Evolutionary conservation across 2,113 vertebrate genomes (phyloP), one percentile per base, ranked within the genome.

Genomic region (Jaculus jaculus): DNA sequence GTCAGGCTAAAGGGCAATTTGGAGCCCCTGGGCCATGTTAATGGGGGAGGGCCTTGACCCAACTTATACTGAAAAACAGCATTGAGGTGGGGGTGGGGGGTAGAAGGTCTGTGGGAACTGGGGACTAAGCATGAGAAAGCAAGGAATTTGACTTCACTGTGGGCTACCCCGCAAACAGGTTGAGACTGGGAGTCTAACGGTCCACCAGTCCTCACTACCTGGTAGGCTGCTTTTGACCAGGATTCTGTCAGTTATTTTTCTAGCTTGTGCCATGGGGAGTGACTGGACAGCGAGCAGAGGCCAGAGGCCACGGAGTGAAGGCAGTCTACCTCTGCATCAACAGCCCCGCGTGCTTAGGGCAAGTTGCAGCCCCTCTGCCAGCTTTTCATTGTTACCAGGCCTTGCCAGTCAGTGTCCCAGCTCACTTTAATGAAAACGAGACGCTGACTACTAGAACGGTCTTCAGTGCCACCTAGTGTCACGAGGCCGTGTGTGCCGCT

Each of bases 381-480:
- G 42, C 7, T 60, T 90, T 66, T 47, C 30, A 2, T 72, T 79
- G 68, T 42, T 21, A 39, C 11, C 13, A 73, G 51, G 16, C 42
- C 2, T 15, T 21, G 34, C 21, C 26, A 4, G 61, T 47, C 42
- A 47, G 42, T 47, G 32, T 7, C 18, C 30, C 21, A 32, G 23
- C 17, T 68, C 60, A 7, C 17, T 58, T 77, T 21, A 20, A 90
- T 37, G 28, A 15, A 80, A 85, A 92, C 37, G 58, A 91, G 7
- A 84, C n/a, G 4, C 63, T 13, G 42, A 54, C 28, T 1, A 1
- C 68, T 61, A 30, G 61, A 11, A 5, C 37, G 75, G 91, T 42
- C 32, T 66, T 21, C 80, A 74, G 84, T 42, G 81, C 91, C 96
- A 20, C 68, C 96, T 94, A 28, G 93, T 92, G 96, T 73, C 1